Evolutionary conservation across 2,113 vertebrate genomes (phyloP).

Genomic region (Aphyosemion australe): DNA sequence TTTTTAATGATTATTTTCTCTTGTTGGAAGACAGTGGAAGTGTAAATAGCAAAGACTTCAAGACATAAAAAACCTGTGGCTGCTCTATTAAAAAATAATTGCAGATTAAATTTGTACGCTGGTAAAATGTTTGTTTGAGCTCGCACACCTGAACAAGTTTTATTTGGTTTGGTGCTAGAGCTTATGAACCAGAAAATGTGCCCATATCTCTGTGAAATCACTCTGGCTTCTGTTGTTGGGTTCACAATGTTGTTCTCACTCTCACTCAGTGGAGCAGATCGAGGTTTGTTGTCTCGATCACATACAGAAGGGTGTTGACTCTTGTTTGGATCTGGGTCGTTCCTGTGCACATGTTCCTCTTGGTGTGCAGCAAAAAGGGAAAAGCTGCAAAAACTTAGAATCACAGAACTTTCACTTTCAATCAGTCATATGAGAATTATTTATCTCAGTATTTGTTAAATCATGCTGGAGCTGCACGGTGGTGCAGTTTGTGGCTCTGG

Average conservation of each 20-base stretch:
- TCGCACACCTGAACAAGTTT: slow-evolving; percentile 45
- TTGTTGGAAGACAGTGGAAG: neutral
- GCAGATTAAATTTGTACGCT: slow-evolving; percentile 49
- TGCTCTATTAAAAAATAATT: slow-evolving; percentile 44
- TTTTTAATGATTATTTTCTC: neutral
- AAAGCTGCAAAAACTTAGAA: neutral
- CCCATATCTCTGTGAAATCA: slow-evolving; percentile 58
- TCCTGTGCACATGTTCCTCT: slow-evolving; percentile 14
- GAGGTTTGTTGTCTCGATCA: slow-evolving; percentile 38
- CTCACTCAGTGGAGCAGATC: slow-evolving; percentile 47
- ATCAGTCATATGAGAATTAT: no score
- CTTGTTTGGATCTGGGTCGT: slow-evolving; percentile 14
- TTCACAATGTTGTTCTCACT: slow-evolving; percentile 23
- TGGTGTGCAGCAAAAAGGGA: neutral
- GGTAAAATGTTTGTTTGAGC: slow-evolving; percentile 53
- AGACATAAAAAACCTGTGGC: slow-evolving; percentile 31
- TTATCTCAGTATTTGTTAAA: no score
- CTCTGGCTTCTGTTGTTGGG: slow-evolving; percentile 13
- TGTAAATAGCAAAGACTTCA: slow-evolving; percentile 7
- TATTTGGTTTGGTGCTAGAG: slow-evolving; percentile 42
- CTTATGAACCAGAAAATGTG: slow-evolving; percentile 59
- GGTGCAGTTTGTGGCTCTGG: no score
- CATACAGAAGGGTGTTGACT: slow-evolving; percentile 26
- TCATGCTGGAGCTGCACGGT: no score
- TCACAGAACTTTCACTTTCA: no score